Percentiles rank a stretch among this genome's conserved stretches.
Conservation (phyloP, 2,797 vertebrate genomes). For the Iguana delicatissima region DNA sequence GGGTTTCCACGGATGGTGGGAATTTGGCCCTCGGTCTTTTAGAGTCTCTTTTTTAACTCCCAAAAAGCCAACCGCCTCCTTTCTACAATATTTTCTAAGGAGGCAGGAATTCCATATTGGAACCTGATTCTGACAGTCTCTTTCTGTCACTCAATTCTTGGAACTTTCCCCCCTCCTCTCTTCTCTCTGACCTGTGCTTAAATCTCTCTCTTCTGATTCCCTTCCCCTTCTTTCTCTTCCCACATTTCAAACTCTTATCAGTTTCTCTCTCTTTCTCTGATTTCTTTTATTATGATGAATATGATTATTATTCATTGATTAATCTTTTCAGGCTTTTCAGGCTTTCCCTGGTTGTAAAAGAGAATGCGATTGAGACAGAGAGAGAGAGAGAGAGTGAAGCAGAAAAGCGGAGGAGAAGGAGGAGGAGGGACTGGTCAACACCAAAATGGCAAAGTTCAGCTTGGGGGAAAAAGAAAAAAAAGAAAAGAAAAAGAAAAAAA, state of each 20-base stretch:
- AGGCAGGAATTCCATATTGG: not conserved
- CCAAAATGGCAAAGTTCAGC: conserved; percentile 85
- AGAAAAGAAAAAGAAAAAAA: too few species aligned
- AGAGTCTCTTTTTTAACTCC: too few species aligned
- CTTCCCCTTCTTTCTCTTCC: not conserved
- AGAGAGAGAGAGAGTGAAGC: conserved; percentile 63
- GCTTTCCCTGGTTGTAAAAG: conserved; percentile 63
- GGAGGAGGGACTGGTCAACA: conserved; percentile 78
- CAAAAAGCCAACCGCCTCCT: not conserved
- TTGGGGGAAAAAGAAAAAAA: not conserved
- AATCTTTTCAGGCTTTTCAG: conserved; percentile 63
- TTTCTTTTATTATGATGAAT: not conserved
- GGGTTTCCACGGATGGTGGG: too few species aligned
- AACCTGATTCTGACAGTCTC: conserved; percentile 51
- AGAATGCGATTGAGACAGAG: conserved; percentile 28
- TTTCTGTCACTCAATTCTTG: conserved; percentile 42
- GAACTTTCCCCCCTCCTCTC: not conserved
- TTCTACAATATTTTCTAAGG: not conserved
- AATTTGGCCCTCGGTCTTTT: too few species aligned
- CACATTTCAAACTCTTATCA: conserved; percentile 22
- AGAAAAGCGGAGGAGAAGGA: not conserved
- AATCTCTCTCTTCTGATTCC: not conserved
- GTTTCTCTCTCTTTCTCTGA: not conserved
- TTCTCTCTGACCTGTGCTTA: not conserved
- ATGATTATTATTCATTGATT: conserved; percentile 1